Conservation (phyloP, 2,888 invertebrate species). For the Tridacna crocea region DNA sequence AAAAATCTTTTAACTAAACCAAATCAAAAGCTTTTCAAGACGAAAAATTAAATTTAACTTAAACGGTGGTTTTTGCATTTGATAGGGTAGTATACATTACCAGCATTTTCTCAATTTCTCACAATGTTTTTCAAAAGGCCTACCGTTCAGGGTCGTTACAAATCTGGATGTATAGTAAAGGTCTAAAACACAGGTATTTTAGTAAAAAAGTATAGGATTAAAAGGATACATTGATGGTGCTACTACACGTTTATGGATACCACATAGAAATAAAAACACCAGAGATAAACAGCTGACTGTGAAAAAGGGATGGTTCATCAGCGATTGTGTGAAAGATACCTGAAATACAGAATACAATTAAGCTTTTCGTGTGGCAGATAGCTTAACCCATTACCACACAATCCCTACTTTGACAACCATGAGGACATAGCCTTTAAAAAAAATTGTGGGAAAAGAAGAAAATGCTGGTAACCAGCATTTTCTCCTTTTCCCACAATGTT, state of each 20-base stretch:
- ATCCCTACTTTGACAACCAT: too few species aligned
- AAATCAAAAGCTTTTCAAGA: too few species aligned
- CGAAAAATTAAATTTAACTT: too few species aligned
- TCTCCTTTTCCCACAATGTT: background rate
- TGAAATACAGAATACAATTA: slow-evolving; percentile 51
- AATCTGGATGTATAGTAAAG: too few species aligned
- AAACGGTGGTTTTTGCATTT: too few species aligned
- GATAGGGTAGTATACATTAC: too few species aligned
- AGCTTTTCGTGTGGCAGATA: too few species aligned
- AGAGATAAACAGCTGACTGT: slow-evolving; percentile 89
- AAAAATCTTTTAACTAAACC: too few species aligned
- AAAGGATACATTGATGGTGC: slow-evolving; percentile 88
- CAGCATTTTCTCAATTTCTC: too few species aligned
- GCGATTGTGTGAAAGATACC: slow-evolving; percentile 89
- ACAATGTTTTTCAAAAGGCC: too few species aligned
- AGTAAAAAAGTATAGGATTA: background rate
- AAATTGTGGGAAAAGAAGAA: slow-evolving; percentile 1
- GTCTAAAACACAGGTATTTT: background rate
- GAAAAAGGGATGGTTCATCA: slow-evolving; percentile 97
- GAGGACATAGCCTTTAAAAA: background rate
- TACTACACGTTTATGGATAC: slow-evolving; percentile 97
- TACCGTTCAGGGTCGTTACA: too few species aligned
- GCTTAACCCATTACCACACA: too few species aligned
- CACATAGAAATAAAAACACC: slow-evolving; percentile 94
- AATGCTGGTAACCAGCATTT: slow-evolving; percentile 1